Base-by-base conservation (phyloP, 2,888 invertebrate genomes). In the Psylliodes chrysocephalus region DNA sequence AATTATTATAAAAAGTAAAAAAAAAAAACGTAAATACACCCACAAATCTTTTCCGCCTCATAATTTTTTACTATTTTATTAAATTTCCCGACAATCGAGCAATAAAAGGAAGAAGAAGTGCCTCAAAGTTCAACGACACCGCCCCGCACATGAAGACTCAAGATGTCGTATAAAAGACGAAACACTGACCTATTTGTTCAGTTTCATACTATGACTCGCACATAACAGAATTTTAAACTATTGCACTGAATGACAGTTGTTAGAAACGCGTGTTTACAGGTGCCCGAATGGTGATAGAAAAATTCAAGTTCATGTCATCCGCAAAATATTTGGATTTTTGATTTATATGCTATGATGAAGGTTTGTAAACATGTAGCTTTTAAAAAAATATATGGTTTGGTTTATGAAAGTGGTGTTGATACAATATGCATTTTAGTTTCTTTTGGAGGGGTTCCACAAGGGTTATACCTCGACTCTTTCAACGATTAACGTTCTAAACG, bases 111-210 rank as follows among this genome's bases (percentile, higher is more conserved):
- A 28, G 49, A 57, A 49, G 49, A 49, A 30, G 28, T 28, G 35
- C 19, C 17, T 19, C 38, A 33, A 15, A 38, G 59, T 49, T 59
- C 59, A 51, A 22, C 28, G 59, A 59, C 59, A 30, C 30, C 47
- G 38, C 54, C 51, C 56, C 56, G 22, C 40, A 51, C 51, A 51
- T 30, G 60, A 47, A 51, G 49, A 47, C 28, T 42, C 28, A 30
- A 40, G 63, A 61, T 53, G 60, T 59, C 74, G 76, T 81, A 82
- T 82, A 81, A 79, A 82, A 80, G 79, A 75, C 75, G 77, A 76
- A 75, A 76, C 72, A 78, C 77, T 82, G 81, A 82, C 81, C 81
- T 80, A 82, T 79, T 81, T 81, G 81, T 79, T 76, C 73, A 81
- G 81, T 81, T 77, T 74, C 71, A 73, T 75, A 77, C 63, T 64